phyloP scores from a whole-genome alignment of 2,888 invertebrate genomes.

The Spilarctia lutea region DNA sequence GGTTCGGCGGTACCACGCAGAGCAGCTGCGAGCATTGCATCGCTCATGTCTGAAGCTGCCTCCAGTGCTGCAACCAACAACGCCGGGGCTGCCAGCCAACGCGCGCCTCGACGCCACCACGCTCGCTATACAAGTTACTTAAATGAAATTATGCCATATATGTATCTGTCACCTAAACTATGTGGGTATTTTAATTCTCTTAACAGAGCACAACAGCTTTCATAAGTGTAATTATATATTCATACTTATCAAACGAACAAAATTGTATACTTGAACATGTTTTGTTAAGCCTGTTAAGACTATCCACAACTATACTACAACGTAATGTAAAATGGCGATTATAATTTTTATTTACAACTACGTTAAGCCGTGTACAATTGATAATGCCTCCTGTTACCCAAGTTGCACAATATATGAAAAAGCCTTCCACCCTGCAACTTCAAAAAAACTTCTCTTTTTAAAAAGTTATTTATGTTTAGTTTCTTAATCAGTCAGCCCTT shows the following conservation, averaged over 20 bases:
- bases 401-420: no score
- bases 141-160: background rate
- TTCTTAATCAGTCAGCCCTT: no score
- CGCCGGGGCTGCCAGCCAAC: constrained; percentile 80
- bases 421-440: no score
- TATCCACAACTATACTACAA: no score
- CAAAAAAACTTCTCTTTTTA: no score
- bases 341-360: background rate
- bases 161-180: background rate
- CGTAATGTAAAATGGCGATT: no score
- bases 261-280: background rate
- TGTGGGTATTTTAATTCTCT: background rate
- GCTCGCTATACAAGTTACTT: constrained; percentile 64
- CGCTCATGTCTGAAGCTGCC: constrained; percentile 76
- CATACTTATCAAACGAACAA: no score
- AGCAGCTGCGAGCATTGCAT: constrained; percentile 73
- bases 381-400: no score
- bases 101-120: constrained; percentile 80
- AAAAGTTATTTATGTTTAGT: no score
- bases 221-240: background rate
- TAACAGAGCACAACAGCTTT: background rate
- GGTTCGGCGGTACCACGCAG: constrained; percentile 70
- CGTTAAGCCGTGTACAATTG: background rate
- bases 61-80: constrained; percentile 77
- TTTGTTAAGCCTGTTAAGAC: background rate